phyloP scores from a whole-genome alignment of 2,113 vertebrate species.

The Lepidothrix coronata region DNA sequence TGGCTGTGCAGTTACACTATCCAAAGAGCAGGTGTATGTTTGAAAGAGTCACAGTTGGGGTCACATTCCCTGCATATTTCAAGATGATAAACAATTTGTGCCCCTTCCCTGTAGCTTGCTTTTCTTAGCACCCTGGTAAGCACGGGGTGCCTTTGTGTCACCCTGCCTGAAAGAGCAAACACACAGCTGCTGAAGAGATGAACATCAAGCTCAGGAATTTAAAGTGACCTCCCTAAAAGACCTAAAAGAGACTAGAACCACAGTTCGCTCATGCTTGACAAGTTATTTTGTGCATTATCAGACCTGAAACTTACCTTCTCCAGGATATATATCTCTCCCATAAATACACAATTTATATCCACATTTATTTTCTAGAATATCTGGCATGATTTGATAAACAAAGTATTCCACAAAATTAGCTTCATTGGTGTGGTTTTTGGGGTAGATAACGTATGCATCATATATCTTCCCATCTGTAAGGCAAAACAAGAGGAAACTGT shows the following conservation, averaged over 20 bases:
- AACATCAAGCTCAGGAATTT: not conserved
- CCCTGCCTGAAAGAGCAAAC: not conserved
- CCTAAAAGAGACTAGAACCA: not conserved
- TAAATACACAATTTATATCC: constrained; percentile 88
- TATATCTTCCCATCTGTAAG: constrained; percentile 84
- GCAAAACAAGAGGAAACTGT: not conserved
- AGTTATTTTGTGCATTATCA: not conserved
- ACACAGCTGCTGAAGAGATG: not conserved
- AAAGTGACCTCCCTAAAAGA: not conserved
- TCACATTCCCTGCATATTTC: not conserved
- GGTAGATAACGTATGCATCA: constrained; percentile 89
- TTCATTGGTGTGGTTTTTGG: constrained; percentile 22
- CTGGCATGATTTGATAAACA: constrained; percentile 80
- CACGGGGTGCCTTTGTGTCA: not conserved
- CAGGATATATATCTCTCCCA: constrained; percentile 83
- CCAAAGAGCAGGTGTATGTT: not conserved
- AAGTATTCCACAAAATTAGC: constrained; percentile 76
- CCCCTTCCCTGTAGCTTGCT: not conserved
- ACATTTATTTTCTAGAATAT: constrained; percentile 85
- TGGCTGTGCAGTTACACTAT: not conserved
- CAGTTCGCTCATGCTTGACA: not conserved
- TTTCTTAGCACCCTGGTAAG: not conserved
- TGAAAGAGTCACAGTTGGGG: not conserved
- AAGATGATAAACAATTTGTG: not conserved
- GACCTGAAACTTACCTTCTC: constrained; percentile 78